Evolutionary conservation across 2,797 vertebrate genomes (phyloP), one percentile per base, ranked within the genome.

Genomic region (Pterois miles): DNA sequence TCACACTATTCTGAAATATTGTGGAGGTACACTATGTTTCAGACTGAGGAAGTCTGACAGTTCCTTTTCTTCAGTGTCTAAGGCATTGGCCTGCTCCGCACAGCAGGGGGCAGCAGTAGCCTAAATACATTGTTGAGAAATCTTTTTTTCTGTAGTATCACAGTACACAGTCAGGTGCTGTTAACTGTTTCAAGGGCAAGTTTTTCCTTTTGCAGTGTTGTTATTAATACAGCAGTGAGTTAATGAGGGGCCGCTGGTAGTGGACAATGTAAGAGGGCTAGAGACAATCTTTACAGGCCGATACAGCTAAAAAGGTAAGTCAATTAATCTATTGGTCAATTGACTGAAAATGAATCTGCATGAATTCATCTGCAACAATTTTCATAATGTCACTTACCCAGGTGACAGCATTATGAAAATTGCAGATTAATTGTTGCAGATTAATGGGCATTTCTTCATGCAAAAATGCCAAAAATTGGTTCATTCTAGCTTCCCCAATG

Each of bases 81-180:
- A 16, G 31, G 43, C 43, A 73, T 3, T 36, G n/a, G 20, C 18
- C 16, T 18, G 6, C 1, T 78, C 22, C 31, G 23, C 13, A 36
- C 89, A 85, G 78, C 78, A 88, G 86, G 40, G 82, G 84, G 87
- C 84, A 85, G 81, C 48, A 82, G 58, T 11, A 20, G 22, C 38
- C 50, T 10, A 5, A n/a, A 52, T 8, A 27, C 20, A 13, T 10
- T 33, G n/a, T 25, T 65, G 66, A 36, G 10, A 66, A 16, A 29
- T 64, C 29, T 14, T 25, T 60, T 36, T 23, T 18, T 18, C 8
- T 25, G 13, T 6, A 14, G 3, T 4, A 5, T 34, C 14, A 2
- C 56, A 56, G 9, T 1, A 11, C 10, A 65, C 58, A 36, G n/a
- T 8, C n/a, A 16, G 20, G n/a, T 36, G 10, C 2, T 6, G 31